Conservation (phyloP, 92 coral and sea anemone genomes). For the Muricea muricata region DNA sequence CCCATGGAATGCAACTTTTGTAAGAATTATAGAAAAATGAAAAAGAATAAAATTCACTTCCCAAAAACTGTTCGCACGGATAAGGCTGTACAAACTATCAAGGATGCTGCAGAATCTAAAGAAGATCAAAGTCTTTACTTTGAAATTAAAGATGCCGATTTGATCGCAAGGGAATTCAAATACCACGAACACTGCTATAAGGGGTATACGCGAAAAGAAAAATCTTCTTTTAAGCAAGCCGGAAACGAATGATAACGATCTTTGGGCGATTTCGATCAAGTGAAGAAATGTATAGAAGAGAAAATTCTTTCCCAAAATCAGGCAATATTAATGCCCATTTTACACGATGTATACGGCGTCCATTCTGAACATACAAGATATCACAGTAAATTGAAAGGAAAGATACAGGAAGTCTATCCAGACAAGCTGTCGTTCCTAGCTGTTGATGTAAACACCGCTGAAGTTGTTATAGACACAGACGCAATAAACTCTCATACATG, state of each 20-base stretch:
- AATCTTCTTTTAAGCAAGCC: background rate
- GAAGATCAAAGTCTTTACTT: too few species aligned
- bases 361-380: background rate
- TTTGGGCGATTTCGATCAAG: conserved; percentile 16
- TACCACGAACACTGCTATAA: conserved; percentile 3
- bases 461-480: background rate
- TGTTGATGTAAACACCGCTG: background rate
- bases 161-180: too few species aligned
- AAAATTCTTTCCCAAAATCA: too few species aligned
- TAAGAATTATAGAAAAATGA: too few species aligned
- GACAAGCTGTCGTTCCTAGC: background rate
- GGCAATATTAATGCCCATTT: background rate
- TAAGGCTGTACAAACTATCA: too few species aligned
- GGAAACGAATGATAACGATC: background rate
- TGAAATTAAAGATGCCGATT: too few species aligned
- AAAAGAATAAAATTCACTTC: background rate
- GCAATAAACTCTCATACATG: background rate
- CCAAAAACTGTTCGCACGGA: too few species aligned
- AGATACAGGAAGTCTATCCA: background rate
- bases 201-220: conserved; percentile 2
- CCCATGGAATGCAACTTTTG: too few species aligned
- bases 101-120: too few species aligned
- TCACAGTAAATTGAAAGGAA: background rate
- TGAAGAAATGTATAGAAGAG: background rate
- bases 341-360: background rate